Base-by-base conservation (phyloP, 1,140 invertebrate genomes). In the Episyrphus balteatus region DNA sequence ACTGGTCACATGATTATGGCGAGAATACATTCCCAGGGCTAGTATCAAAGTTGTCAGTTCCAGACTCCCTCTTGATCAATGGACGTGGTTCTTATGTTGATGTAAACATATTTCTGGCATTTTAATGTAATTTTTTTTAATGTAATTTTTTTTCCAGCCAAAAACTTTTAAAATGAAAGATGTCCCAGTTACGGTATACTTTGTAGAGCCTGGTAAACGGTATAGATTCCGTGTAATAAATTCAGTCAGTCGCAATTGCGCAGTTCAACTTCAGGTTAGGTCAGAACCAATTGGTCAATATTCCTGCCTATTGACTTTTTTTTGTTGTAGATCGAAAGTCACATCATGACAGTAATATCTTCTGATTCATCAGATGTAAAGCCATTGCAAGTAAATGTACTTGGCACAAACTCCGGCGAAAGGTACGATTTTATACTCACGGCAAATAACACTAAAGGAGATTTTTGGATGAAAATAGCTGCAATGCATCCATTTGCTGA, bases 141-240 rank as follows among this genome's bases (percentile, higher is more conserved):
- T 26, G 8, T n/a, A 26, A 26, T 26, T 26, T 8, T 26, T 3
- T 26, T 26, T 26, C 21, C 8, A 26, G 21, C 21, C 21, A 26
- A 26, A 26, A 5, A 26, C 21, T 5, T 8, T 26, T 26, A 3
- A 26, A 26, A 26, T 26, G 3, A 59, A 46, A 10, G 42, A 52
- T 11, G 19, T 44, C 6, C 11, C 10, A 5, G 21, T 52, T 5
- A 46, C 50, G 40, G 18, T 33, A 9, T 55, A 58, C 39, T 31
- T 33, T 19, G 62, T 74, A 36, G 56, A 62, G 19, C 48, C 53
- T 5, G 73, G 73, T 9, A 59, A 58, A 13, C 61, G 72, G 11
- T 77, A 80, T 56, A 67, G 79, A 9, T 75, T 82, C 47, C 58
- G 79, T 33, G 54, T 78, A 8, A 73, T 79, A 26, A 76, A 72